Evolutionary conservation across 2,113 vertebrate species (phyloP), one percentile per base, ranked within the genome.

Genomic region (Indicator indicator): DNA sequence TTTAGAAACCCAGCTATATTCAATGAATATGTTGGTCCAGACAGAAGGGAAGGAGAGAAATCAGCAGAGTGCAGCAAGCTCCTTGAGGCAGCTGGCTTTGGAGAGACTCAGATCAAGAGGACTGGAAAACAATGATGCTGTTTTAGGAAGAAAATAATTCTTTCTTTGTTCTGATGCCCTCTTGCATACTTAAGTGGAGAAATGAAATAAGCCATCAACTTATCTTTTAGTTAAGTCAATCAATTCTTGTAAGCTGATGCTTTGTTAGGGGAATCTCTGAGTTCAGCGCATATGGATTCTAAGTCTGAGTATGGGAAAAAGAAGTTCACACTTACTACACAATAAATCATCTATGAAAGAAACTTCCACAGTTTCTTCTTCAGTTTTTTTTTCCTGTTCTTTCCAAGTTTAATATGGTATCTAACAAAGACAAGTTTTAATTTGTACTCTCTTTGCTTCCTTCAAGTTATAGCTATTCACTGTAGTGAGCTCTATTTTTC

Each of bases 21-120:
- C 98, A 0, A 96, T 99, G 32, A 99, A 98, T 91, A 99, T 99
- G 99, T 96, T 99, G 82, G 97, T 99, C 11, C 99, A 99, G 98
- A 98, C 98, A 0, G 98, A 98, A 95, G 99, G 99, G 19, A 98
- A 95, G 24, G 99, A 99, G 95, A 50, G 98, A 65, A 98, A 18
- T 90, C 95, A 36, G 76, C 94, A 14, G 97, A 99, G 90, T 99
- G 98, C 95, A 76, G 38, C 7, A 80, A 73, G 9, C 98, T 99
- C n/a, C 96, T 99, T 9, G 32, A 88, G 7, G 75, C 96, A 8
- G 98, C 98, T 3, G 99, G 99, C 60, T 99, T 99, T 95, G 74
- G 56, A n/a, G 76, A 88, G 18, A 46, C 96, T 76, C 89, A 89
- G 63, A 93, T 98, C 59, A 95, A 90, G 82, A 95, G 76, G 77